Conservation (phyloP, 2,113 vertebrate species). For the Periophthalmus modestus region DNA sequence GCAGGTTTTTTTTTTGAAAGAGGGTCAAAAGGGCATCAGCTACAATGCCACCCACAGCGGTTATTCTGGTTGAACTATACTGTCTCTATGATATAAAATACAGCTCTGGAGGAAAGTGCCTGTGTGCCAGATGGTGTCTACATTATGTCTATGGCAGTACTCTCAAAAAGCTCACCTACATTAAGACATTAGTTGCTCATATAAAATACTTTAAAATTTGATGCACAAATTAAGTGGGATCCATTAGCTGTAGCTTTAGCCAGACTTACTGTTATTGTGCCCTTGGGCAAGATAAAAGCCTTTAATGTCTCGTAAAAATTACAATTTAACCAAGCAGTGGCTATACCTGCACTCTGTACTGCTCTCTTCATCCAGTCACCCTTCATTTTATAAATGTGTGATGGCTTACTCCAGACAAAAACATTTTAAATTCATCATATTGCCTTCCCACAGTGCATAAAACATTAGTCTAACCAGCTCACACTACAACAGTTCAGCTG, state of each 20-base stretch:
- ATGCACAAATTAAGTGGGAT: background rate
- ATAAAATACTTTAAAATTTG: background rate
- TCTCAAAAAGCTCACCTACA: background rate
- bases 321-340: background rate
- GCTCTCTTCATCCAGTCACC: too few relatives aligned
- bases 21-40: slow-evolving; percentile 50
- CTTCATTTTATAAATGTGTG: background rate
- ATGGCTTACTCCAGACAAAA: background rate
- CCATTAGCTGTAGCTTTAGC: background rate
- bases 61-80: slow-evolving; percentile 18
- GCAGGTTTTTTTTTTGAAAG: slow-evolving; percentile 28
- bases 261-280: background rate
- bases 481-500: slow-evolving; percentile 13
- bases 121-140: slow-evolving; percentile 39
- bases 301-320: background rate
- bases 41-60: slow-evolving; percentile 42
- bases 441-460: slow-evolving; percentile 12
- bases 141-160: background rate
- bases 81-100: slow-evolving; percentile 34
- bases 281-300: background rate
- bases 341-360: too few relatives aligned
- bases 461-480: slow-evolving; percentile 8
- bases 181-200: background rate
- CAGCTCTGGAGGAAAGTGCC: slow-evolving; percentile 21
- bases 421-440: background rate